Percentiles rank a stretch among this genome's conserved stretches.
Evolutionary conservation across 2,888 invertebrate species (phyloP).

Genomic region (Hypena proboscidalis): DNA sequence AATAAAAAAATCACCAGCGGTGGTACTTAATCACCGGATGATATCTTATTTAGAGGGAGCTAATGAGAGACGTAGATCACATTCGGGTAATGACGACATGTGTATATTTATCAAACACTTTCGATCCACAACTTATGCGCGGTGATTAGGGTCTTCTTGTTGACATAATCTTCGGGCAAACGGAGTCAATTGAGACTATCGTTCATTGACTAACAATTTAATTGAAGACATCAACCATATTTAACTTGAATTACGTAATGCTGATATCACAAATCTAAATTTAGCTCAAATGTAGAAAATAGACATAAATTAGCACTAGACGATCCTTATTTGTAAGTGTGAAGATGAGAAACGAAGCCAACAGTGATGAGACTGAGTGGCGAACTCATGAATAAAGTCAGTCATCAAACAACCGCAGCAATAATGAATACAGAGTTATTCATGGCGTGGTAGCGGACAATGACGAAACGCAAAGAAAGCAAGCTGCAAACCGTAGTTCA

Average conservation of each 20-base stretch:
- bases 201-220: constrained; percentile 52
- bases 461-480: constrained; percentile 66
- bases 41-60: constrained; percentile 81
- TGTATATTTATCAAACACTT: constrained; percentile 80
- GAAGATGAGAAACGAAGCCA: constrained; percentile 35
- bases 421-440: constrained; percentile 69
- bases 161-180: constrained; percentile 78
- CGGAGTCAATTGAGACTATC: constrained; percentile 69
- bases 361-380: constrained; percentile 50
- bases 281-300: constrained; percentile 12
- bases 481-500: constrained; percentile 57
- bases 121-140: constrained; percentile 77
- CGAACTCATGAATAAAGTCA: constrained; percentile 64
- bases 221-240: neutral
- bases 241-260: constrained; percentile 3
- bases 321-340: constrained; percentile 28
- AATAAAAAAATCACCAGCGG: constrained; percentile 77
- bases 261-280: constrained; percentile 25
- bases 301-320: constrained; percentile 38
- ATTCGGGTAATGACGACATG: constrained; percentile 77
- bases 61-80: constrained; percentile 83
- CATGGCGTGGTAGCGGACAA: constrained; percentile 56
- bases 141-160: constrained; percentile 78
- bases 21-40: constrained; percentile 73
- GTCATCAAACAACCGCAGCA: constrained; percentile 61